Evolutionary conservation across 2,113 vertebrate species (phyloP).

Genomic region (Henicopernis longicauda): DNA sequence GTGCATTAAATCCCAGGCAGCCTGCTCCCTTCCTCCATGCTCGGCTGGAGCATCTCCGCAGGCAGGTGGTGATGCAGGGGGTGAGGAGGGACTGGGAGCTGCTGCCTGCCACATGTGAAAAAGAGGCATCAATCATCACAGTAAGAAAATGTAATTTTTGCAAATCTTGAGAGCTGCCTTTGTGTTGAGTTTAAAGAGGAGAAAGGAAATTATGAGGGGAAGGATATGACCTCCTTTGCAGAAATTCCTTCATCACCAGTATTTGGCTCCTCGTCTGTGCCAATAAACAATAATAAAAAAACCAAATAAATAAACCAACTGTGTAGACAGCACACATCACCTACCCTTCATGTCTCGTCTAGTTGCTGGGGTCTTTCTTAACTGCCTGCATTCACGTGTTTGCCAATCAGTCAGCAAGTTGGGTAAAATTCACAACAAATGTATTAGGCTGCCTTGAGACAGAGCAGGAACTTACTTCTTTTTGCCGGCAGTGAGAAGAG

Average conservation of each 20-base stretch:
- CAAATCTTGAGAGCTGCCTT: background rate
- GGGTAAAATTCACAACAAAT: background rate
- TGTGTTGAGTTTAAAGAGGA: background rate
- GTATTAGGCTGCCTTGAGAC: background rate
- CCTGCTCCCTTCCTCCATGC: background rate
- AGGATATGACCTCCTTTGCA: background rate
- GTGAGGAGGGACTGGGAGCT: background rate
- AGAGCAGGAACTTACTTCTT: background rate
- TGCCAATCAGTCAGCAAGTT: background rate
- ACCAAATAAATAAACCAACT: background rate
- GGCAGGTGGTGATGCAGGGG: background rate
- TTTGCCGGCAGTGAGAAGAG: background rate
- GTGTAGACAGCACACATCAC: background rate
- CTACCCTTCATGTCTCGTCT: background rate
- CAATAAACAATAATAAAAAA: too few relatives aligned
- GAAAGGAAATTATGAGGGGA: background rate
- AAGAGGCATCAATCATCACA: background rate
- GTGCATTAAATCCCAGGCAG: background rate
- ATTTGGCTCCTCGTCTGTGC: background rate
- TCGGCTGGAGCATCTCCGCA: background rate
- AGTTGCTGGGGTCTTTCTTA: background rate
- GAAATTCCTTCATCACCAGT: background rate
- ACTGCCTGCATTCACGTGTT: background rate
- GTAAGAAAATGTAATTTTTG: background rate
- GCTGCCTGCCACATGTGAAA: background rate